These are phyloP conservation scores for Anarsia innoxiella DNA, from an alignment of 2,888 invertebrate genomes.

Conservation along the genomic window DNA sequence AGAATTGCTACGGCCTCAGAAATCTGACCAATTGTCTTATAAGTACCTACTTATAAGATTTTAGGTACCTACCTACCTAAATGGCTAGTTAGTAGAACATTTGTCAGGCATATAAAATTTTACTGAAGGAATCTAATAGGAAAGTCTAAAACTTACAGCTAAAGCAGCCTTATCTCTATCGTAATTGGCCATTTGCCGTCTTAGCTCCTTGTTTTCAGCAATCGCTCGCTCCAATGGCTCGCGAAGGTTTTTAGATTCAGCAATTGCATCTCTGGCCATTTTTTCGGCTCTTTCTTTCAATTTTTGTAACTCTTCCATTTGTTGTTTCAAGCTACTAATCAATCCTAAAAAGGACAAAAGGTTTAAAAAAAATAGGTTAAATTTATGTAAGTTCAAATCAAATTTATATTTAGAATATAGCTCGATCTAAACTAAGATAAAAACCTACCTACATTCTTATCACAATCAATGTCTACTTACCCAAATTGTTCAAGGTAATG, in stretches of 20 bases:
- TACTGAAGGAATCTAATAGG: too few species aligned
- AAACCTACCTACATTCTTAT: too few species aligned
- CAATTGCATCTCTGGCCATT: slow-evolving; percentile 76
- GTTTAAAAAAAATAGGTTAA: not conserved
- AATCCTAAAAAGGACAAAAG: slow-evolving; percentile 52
- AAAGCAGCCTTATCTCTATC: slow-evolving; percentile 88
- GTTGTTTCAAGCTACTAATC: slow-evolving; percentile 89
- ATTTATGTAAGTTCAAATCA: not conserved
- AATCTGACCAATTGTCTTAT: too few species aligned
- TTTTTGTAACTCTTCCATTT: slow-evolving; percentile 84
- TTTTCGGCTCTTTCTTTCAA: slow-evolving; percentile 86
- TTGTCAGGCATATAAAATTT: too few species aligned
- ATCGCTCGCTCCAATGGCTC: slow-evolving; percentile 84
- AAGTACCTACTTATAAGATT: too few species aligned
- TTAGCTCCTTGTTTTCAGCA: slow-evolving; percentile 81
- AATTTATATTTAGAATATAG: not conserved
- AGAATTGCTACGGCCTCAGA: too few species aligned
- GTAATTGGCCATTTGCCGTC: slow-evolving; percentile 87
- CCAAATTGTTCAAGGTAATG: slow-evolving; percentile 93
- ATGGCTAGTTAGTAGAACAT: too few species aligned
- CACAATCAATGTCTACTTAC: too few species aligned
- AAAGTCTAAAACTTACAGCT: slow-evolving; percentile 74
- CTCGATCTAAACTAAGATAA: too few species aligned
- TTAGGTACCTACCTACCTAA: too few species aligned
- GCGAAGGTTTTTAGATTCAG: slow-evolving; percentile 82